A percentile compares a stretch with the other conserved stretches of the same genome.
These are phyloP conservation scores for Lucilia sericata DNA, from an alignment of 1,140 invertebrate genomes.

Conservation along the genomic window DNA sequence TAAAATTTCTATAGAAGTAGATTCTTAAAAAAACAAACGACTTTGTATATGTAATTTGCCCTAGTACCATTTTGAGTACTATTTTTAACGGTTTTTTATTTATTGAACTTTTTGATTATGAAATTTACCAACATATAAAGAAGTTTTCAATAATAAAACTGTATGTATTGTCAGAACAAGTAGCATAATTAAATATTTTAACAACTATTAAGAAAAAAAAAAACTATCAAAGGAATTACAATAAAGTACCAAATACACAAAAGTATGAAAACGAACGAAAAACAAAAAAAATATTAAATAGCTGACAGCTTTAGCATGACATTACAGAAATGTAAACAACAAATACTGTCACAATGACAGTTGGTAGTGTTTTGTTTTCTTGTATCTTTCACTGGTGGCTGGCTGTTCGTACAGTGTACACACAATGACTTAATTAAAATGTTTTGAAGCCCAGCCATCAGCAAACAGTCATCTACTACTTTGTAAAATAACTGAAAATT, in stretches of 20 bases:
- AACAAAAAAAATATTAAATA: slow-evolving; percentile 34
- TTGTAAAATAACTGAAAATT: slow-evolving; percentile 12
- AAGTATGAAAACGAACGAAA: not conserved
- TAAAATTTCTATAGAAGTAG: no score
- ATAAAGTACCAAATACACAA: not conserved
- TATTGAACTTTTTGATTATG: not conserved
- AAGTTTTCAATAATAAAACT: not conserved
- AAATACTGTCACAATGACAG: slow-evolving; percentile 44
- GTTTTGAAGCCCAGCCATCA: slow-evolving; percentile 43
- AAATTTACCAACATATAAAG: no score
- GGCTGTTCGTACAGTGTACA: slow-evolving; percentile 46
- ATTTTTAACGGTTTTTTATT: no score
- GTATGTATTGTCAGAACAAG: not conserved
- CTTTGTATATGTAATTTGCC: no score
- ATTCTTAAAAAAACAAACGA: no score
- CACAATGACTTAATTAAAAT: slow-evolving; percentile 65
- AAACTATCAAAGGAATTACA: not conserved
- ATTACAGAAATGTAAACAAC: slow-evolving; percentile 14
- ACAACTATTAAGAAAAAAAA: not conserved
- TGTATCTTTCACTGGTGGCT: not conserved
- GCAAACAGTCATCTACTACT: not conserved
- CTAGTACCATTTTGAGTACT: no score
- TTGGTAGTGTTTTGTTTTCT: slow-evolving; percentile 26
- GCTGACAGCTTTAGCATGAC: slow-evolving; percentile 43
- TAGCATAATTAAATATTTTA: slow-evolving; percentile 17